Conservation (phyloP, 2,113 vertebrate genomes). For the Peromyscus leucopus region DNA sequence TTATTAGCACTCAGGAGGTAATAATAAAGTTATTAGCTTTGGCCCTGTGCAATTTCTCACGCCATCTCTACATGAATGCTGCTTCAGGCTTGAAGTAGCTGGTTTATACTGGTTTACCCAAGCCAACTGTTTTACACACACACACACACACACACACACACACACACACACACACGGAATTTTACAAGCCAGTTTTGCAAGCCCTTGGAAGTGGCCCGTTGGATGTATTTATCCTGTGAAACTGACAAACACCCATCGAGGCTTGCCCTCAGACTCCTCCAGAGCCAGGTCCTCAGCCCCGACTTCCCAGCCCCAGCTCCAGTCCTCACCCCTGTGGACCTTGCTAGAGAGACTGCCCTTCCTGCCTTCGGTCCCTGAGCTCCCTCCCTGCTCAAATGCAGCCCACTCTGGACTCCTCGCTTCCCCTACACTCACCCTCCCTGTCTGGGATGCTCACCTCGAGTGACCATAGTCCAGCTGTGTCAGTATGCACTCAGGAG, state of each 20-base stretch:
- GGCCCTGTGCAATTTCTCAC: background rate
- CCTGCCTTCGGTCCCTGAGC: no score
- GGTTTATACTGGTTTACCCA: background rate
- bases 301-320: no score
- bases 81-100: background rate
- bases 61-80: background rate
- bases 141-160: background rate
- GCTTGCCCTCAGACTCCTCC: background rate
- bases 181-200: conserved; percentile 50
- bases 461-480: background rate
- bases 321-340: background rate
- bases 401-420: background rate
- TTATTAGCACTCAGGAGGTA: background rate
- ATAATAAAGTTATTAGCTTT: no score
- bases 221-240: conserved; percentile 12
- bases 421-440: background rate
- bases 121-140: conserved; percentile 30
- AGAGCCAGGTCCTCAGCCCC: background rate
- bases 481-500: background rate
- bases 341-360: background rate
- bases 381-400: background rate
- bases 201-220: conserved; percentile 22
- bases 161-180: background rate
- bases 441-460: background rate
- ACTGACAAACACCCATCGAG: background rate